These are phyloP conservation scores for Tokudaia tokunoshimensis DNA, from an alignment of 2,797 vertebrate species.

Conservation along the genomic window DNA sequence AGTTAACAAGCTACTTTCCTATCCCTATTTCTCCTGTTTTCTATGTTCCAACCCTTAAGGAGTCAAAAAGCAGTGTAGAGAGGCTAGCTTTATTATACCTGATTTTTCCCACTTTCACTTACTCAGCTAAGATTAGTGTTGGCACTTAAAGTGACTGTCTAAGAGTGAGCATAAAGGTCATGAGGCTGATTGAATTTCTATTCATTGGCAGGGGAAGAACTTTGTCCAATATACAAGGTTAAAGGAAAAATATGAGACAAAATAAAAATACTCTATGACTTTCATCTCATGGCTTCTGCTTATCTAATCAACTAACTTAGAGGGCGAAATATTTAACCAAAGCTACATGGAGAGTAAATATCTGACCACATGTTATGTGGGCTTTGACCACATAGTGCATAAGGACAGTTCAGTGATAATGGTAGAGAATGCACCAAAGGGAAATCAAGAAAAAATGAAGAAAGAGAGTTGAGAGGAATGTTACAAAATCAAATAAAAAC, in stretches of 20 bases:
- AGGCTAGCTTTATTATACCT: neutral
- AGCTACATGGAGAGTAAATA: neutral
- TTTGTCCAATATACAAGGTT: neutral
- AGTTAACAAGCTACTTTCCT: neutral
- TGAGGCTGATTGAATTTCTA: constrained; percentile 9
- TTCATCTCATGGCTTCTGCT: neutral
- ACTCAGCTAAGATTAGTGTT: neutral
- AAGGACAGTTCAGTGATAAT: neutral
- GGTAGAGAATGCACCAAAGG: neutral
- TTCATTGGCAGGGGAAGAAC: neutral
- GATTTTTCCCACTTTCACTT: neutral
- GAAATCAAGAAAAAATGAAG: neutral
- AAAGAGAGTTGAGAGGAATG: neutral
- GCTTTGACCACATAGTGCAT: neutral
- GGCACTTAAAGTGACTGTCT: neutral
- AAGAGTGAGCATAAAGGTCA: neutral
- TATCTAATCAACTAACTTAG: neutral
- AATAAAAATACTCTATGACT: neutral
- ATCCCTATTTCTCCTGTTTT: neutral
- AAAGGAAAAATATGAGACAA: neutral
- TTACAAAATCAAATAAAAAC: neutral
- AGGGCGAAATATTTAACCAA: neutral
- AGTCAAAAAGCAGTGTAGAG: neutral
- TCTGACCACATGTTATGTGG: neutral
- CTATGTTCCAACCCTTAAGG: neutral